Evolutionary conservation across 2,113 vertebrate genomes (phyloP).

Genomic region (Pygoscelis adeliae): DNA sequence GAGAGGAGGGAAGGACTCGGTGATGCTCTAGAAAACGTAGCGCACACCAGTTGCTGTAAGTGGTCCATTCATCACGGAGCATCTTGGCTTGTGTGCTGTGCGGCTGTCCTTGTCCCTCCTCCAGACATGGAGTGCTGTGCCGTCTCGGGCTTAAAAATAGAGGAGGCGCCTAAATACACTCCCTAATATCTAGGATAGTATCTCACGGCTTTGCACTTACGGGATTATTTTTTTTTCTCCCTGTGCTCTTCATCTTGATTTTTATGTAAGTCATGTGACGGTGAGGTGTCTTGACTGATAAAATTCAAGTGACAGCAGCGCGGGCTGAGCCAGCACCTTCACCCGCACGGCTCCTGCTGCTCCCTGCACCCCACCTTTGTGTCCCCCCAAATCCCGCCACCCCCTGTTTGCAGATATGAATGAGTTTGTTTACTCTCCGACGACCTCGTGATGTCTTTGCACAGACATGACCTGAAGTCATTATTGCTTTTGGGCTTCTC

Average conservation of each 20-base stretch:
- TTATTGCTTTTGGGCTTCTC: constrained; percentile 79
- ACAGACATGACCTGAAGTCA: constrained; percentile 73
- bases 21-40: constrained; percentile 21
- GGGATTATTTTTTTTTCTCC: neutral
- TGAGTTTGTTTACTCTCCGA: constrained; percentile 67
- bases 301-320: neutral
- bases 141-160: constrained; percentile 56
- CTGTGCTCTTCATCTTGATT: neutral
- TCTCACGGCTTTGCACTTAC: neutral
- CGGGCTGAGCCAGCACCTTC: constrained; percentile 24
- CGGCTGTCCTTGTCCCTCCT: constrained; percentile 66
- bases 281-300: neutral
- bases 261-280: constrained; percentile 23
- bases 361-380: neutral
- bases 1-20: neutral
- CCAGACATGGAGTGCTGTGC: constrained; percentile 42
- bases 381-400: neutral
- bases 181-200: constrained; percentile 38
- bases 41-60: constrained; percentile 45
- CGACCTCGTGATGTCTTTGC: constrained; percentile 62
- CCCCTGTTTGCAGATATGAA: constrained; percentile 24
- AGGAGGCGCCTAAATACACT: constrained; percentile 34
- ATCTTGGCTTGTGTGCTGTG: constrained; percentile 39
- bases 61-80: constrained; percentile 63
- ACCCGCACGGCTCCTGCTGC: neutral